Evolutionary conservation across 2,797 vertebrate genomes (phyloP).

Genomic region (Anabacerthia variegaticeps): DNA sequence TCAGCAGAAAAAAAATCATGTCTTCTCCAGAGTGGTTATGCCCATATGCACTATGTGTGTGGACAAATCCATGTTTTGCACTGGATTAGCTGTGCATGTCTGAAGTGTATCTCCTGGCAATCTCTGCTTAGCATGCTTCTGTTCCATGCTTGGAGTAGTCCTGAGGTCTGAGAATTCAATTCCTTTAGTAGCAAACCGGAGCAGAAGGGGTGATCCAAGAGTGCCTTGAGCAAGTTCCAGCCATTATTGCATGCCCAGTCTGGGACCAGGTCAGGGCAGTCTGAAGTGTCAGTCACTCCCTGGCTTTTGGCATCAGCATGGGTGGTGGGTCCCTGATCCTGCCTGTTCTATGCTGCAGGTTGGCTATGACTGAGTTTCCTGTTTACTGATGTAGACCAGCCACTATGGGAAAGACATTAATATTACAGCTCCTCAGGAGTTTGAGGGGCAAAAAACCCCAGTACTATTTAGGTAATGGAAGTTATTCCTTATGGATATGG

Average conservation of each 20-base stretch:
- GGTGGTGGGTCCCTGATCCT: rapidly evolving
- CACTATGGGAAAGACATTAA: not conserved
- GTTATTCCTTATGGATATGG: not conserved
- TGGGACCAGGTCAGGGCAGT: not conserved
- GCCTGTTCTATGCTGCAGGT: not conserved
- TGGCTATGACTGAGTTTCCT: not conserved
- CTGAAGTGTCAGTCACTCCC: not conserved
- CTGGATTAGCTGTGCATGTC: not conserved
- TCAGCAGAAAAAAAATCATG: not conserved
- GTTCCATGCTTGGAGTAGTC: not conserved
- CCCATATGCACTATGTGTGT: no score
- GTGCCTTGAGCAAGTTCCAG: not conserved
- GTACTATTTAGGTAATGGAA: not conserved
- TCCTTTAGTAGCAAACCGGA: not conserved
- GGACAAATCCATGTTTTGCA: rapidly evolving
- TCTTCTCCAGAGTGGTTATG: not conserved
- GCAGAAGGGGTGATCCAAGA: not conserved
- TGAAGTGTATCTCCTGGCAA: not conserved
- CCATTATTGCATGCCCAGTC: rapidly evolving
- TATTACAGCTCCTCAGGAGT: not conserved
- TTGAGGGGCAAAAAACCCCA: not conserved
- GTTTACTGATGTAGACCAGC: not conserved
- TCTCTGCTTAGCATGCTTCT: not conserved
- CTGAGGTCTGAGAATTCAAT: not conserved
- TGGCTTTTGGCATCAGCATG: rapidly evolving